These are phyloP conservation scores for Hyppa rectilinea DNA, from an alignment of 2,888 invertebrate species.

Conservation along the genomic window DNA sequence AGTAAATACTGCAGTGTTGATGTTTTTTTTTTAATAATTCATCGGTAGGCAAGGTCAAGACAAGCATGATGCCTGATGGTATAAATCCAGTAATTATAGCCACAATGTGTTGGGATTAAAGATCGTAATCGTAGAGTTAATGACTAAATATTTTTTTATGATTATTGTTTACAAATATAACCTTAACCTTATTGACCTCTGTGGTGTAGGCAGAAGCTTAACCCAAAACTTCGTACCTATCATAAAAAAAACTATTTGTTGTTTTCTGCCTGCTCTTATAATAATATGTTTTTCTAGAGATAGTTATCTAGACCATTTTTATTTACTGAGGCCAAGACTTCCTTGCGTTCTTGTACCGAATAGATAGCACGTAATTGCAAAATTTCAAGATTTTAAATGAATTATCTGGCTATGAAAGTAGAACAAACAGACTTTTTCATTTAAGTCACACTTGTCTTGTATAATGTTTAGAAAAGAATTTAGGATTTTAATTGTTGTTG, in stretches of 20 bases:
- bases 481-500: conserved; percentile 31
- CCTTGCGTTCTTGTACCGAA: conserved; percentile 40
- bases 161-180: conserved; percentile 28
- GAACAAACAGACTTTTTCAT: conserved; percentile 25
- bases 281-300: not conserved
- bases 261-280: not conserved
- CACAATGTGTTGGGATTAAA: conserved; percentile 36
- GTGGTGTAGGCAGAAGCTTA: conserved; percentile 15
- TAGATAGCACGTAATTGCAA: conserved; percentile 8
- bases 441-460: conserved; percentile 32
- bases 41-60: conserved; percentile 22
- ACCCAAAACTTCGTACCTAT: conserved; percentile 7
- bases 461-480: conserved; percentile 25
- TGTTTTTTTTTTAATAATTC: conserved; percentile 16
- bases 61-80: conserved; percentile 33
- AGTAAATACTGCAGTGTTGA: not conserved
- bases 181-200: conserved; percentile 45
- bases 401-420: conserved; percentile 8
- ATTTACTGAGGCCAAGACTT: conserved; percentile 44
- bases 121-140: conserved; percentile 48
- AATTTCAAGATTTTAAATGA: conserved; percentile 6
- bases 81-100: conserved; percentile 44
- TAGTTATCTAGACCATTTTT: conserved; percentile 40
- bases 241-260: not conserved
- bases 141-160: conserved; percentile 41